Evolutionary conservation across 2,888 invertebrate species (phyloP).

Genomic region (Neuroscelio doddi): DNA sequence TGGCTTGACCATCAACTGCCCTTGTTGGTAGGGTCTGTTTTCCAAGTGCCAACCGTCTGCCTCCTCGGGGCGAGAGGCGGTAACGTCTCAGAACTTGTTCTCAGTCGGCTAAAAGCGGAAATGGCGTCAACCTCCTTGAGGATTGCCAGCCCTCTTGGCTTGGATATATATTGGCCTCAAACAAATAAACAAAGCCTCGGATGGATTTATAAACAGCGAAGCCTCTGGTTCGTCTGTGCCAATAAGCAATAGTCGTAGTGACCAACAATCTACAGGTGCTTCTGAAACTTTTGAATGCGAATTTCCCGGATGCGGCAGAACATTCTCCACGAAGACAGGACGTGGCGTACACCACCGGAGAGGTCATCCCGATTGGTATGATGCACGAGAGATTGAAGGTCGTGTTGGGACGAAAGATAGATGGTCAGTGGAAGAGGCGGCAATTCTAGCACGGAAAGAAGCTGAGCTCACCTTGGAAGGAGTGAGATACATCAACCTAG

Average conservation of each 20-base stretch:
- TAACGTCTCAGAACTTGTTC: too few species aligned
- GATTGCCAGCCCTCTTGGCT: too few species aligned
- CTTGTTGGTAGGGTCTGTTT: too few species aligned
- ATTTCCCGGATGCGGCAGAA: background rate
- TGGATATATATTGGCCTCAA: background rate
- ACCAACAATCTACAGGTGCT: background rate
- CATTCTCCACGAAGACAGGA: slow-evolving; percentile 6
- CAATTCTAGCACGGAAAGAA: background rate
- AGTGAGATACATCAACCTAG: slow-evolving; percentile 13
- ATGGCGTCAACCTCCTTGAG: too few species aligned
- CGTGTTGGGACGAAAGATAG: background rate
- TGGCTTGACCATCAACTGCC: too few species aligned
- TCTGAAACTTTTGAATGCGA: slow-evolving; percentile 8
- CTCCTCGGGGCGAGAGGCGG: too few species aligned
- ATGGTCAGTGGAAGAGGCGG: slow-evolving; percentile 5
- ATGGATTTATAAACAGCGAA: background rate
- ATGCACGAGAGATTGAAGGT: background rate
- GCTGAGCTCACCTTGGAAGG: slow-evolving; percentile 5
- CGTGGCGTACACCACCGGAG: background rate
- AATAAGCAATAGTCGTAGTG: background rate
- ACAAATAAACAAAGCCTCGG: background rate
- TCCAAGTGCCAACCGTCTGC: too few species aligned
- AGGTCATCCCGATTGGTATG: slow-evolving; percentile 4
- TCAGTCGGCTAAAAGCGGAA: too few species aligned
- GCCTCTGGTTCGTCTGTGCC: background rate